Evolutionary conservation across 2,113 vertebrate genomes (phyloP).

Genomic region (Miniopterus natalensis): DNA sequence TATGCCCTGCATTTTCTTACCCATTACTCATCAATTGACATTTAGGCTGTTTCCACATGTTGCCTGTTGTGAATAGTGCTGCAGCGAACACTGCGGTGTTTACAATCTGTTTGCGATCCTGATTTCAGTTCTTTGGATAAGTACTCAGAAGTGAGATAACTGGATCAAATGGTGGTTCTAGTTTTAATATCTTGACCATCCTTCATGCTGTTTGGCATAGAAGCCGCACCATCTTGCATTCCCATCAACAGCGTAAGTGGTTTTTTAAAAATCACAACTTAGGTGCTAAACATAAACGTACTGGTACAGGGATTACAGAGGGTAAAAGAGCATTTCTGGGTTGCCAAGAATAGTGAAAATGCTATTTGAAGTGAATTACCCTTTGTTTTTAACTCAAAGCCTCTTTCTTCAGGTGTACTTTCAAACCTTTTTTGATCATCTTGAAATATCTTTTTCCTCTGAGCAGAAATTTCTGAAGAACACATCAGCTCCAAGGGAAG

Average conservation of each 20-base stretch:
- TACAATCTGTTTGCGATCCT: background rate
- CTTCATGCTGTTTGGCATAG: background rate
- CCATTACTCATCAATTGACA: background rate
- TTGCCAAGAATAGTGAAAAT: constrained; percentile 33
- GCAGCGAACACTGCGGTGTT: background rate
- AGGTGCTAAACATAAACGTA: background rate
- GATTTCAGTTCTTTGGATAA: background rate
- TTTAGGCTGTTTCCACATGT: background rate
- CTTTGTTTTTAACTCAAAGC: constrained; percentile 10
- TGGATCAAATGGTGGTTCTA: background rate
- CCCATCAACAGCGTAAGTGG: background rate
- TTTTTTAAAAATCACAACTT: background rate
- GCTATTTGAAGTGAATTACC: background rate
- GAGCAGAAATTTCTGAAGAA: constrained; percentile 51
- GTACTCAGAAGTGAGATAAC: background rate
- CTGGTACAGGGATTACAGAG: background rate
- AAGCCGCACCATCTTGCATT: background rate
- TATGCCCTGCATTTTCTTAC: background rate
- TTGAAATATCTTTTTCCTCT: constrained; percentile 10
- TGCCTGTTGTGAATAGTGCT: background rate
- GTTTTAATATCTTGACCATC: background rate
- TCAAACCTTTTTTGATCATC: constrained; percentile 52
- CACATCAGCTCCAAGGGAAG: background rate
- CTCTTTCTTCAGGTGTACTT: constrained; percentile 20
- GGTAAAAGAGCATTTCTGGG: constrained; percentile 14